Evolutionary conservation across 2,888 invertebrate genomes (phyloP), one percentile per base, ranked within the genome.

Genomic region (Spodoptera littoralis): DNA sequence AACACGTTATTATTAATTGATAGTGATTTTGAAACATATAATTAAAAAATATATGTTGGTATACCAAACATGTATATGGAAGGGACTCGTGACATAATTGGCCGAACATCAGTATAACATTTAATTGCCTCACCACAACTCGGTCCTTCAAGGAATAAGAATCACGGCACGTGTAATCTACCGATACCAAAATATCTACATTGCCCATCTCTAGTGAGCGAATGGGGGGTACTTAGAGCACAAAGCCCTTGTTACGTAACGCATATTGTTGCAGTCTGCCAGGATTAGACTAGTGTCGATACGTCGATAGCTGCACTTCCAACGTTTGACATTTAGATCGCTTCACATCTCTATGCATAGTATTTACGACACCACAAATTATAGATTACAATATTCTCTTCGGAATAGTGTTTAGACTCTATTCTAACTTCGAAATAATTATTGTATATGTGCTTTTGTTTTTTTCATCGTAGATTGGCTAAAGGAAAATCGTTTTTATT

Each of bases 211-310:
- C 88, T 89, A 89, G 81, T 13, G 80, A 85, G 83, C 87, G 88
- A 90, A 88, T 89, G 85, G 82, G 27, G 80, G 79, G 76, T 88
- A 88, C 87, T 88, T 86, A 88, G 78, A 74, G 81, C 83, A 90
- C 90, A 91, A 90, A 91, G 88, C 86, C 82, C 82, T 85, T 89
- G 89, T 92, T 91, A 87, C 88, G 87, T 88, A 91, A 92, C 87
- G 72, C 86, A 87, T 88, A 89, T 86, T 83, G 88, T 90, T 90
- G 85, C 89, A 88, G 64, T 66, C 69, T 65, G 68, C 62, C 79
- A 73, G 86, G 83, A 86, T 88, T 83, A 83, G 78, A 80, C 83
- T 81, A 77, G 79, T 80, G 78, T 81, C 79, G 81, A 84, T 84
- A 81, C 79, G 78, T 81, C 79, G 81, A 84, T 84, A 81, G 76